Evolutionary conservation across 2,797 vertebrate species (phyloP).

Genomic region (Hipposideros larvatus): DNA sequence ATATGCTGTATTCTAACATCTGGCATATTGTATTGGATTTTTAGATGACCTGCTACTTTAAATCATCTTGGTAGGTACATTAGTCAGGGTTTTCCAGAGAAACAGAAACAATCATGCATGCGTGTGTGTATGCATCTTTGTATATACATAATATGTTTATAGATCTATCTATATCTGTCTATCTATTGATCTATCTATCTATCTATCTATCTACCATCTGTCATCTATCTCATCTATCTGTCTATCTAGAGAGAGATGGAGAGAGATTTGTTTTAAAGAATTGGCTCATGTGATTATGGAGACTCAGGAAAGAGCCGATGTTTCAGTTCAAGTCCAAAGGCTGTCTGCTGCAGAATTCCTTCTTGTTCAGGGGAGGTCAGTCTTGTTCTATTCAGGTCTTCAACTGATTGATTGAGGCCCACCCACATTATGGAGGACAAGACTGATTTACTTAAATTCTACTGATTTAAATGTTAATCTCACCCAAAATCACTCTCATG

Average conservation of each 20-base stretch:
- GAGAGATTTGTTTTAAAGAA: constrained; percentile 32
- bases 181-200: too few species aligned
- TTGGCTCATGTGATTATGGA: background rate
- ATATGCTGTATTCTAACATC: background rate
- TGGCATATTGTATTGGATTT: background rate
- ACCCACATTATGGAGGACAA: too few species aligned
- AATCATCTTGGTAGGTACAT: background rate
- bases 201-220: too few species aligned
- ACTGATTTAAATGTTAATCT: background rate
- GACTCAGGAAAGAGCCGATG: background rate
- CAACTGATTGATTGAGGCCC: background rate
- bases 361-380: background rate
- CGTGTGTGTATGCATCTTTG: background rate
- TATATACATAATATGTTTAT: too few species aligned
- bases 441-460: background rate
- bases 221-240: too few species aligned
- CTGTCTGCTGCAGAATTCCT: background rate
- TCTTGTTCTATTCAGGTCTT: background rate
- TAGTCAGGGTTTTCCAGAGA: background rate
- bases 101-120: background rate
- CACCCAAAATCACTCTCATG: background rate
- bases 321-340: background rate
- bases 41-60: background rate
- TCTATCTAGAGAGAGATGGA: too few species aligned
- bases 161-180: too few species aligned